Evolutionary conservation across 2,888 invertebrate species (phyloP), one percentile per base, ranked within the genome.

Genomic region (Amphimallon solstitiale): DNA sequence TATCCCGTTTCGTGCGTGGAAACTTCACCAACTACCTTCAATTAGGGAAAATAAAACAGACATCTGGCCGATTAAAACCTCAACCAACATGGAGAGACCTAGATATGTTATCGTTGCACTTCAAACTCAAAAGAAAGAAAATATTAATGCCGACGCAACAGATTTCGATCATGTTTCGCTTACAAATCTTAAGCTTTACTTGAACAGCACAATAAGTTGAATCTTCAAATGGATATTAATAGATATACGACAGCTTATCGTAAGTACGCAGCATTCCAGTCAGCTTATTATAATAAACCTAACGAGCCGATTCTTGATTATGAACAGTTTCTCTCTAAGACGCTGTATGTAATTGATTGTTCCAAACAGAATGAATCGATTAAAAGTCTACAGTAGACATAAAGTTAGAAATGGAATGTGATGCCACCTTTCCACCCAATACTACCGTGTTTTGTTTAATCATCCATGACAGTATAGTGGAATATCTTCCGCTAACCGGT

Each of bases 11-110:
- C 66, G 79, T 56, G 76, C 72, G n/a, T 79, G 78, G 78, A 76
- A 78, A 59, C 45, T 80, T 19, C 76, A 76, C 65, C 77, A 78
- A 70, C 77, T 78, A 68, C 79, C 78, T 0, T 9, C 74, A 37
- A 68, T 81, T n/a, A n/a, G n/a, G n/a, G n/a, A n/a, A n/a, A n/a
- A n/a, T n/a, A n/a, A n/a, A n/a, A n/a, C n/a, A n/a, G 71, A 77
- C 63, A 67, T 73, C 14, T 78, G 79, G 79, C 68, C 73, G 1
- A 17, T 65, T 7, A 65, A 65, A 49, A 29, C 61, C 9, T 7
- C 48, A 3, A 40, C 51, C 2, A 40, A 10, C 9, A 10, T 61
- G 4, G 63, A 67, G 17, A 54, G 54, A 63, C 56, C 66, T 14
- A 35, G 59, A 2, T 63, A 56, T 23, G 56, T 67, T 21, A 56